Evolutionary conservation across 2,113 vertebrate genomes (phyloP).

Genomic region (Sinocyclocheilus anophthalmus): DNA sequence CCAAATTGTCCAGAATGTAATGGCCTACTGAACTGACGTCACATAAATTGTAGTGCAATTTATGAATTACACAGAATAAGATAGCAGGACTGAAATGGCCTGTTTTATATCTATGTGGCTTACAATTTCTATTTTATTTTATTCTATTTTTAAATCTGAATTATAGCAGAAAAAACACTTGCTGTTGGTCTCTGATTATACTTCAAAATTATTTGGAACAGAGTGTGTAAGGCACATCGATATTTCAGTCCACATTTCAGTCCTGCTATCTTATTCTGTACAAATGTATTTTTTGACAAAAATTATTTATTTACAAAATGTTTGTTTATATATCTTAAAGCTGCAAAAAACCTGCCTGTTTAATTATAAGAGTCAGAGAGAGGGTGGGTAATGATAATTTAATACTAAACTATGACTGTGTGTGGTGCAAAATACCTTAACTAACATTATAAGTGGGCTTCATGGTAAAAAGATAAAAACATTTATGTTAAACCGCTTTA

Average conservation of each 20-base stretch:
- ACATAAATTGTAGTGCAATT: conserved; percentile 1
- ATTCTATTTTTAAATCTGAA: too few relatives aligned
- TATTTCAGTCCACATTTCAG: too few relatives aligned
- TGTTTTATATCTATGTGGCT: not conserved
- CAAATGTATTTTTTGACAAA: too few relatives aligned
- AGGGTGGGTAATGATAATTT: not conserved
- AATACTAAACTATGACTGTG: not conserved
- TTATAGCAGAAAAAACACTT: too few relatives aligned
- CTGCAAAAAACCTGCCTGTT: not conserved
- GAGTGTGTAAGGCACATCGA: too few relatives aligned
- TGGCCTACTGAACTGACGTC: conserved; percentile 11
- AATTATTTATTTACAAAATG: too few relatives aligned
- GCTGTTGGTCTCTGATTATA: too few relatives aligned
- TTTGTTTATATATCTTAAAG: too few relatives aligned
- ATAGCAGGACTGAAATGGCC: not conserved
- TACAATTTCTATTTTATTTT: too few relatives aligned
- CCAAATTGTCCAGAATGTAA: not conserved
- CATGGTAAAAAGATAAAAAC: not conserved
- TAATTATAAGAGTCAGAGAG: not conserved
- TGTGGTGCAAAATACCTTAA: not conserved
- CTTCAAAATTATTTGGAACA: too few relatives aligned
- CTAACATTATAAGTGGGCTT: not conserved
- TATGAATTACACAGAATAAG: not conserved
- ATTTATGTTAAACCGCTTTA: not conserved
- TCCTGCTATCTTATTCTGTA: too few relatives aligned